Evolutionary conservation across 2,113 vertebrate species (phyloP), one percentile per base, ranked within the genome.

Genomic region (rabbit (Oryctolagus cuniculus)): DNA sequence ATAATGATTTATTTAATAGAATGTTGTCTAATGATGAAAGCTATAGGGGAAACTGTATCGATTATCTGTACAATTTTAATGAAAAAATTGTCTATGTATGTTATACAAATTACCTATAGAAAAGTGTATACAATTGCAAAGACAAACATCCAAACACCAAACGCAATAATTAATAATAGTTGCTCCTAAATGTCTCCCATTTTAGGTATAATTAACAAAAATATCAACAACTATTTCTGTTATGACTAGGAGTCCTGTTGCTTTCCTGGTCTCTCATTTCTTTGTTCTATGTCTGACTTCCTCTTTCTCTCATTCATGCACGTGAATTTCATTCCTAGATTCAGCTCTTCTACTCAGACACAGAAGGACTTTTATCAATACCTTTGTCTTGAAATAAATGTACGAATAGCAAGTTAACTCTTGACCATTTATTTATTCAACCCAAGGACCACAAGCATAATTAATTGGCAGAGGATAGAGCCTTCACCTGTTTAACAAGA

Each of bases 381-480:
- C 25, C 12, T 95, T 92, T 93, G 87, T 67, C 16, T 66, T 55
- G 36, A 93, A 93, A 31, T 87, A 70, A 67, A 70, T 82, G 70
- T 69, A 31, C 66, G 80, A 84, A 58, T 72, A 80, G 27, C 25
- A 89, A 17, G 66, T 24, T 8, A 55, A 19, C 44, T 78, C 83
- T 75, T 84, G 22, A 10, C 16, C 21, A 73, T 63, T n/a, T 13
- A 70, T 63, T 58, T 88, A 21, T 70, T 3, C 8, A 67, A 2
- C 7, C 29, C 49, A 16, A 0, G 78, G 64, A 73, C 31, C 29
- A 21, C 55, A 70, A 22, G 58, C 27, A 81, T 0, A 69, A 21
- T 64, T 64, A 69, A 7, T 3, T 75, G 36, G 31, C 86, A 5
- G 11, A 79, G 10, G 21, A 1, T n/a, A 70, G 53, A 25, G 4